These are phyloP conservation scores for Engraulis encrasicolus DNA, from an alignment of 2,113 vertebrate species.

Conservation along the genomic window DNA sequence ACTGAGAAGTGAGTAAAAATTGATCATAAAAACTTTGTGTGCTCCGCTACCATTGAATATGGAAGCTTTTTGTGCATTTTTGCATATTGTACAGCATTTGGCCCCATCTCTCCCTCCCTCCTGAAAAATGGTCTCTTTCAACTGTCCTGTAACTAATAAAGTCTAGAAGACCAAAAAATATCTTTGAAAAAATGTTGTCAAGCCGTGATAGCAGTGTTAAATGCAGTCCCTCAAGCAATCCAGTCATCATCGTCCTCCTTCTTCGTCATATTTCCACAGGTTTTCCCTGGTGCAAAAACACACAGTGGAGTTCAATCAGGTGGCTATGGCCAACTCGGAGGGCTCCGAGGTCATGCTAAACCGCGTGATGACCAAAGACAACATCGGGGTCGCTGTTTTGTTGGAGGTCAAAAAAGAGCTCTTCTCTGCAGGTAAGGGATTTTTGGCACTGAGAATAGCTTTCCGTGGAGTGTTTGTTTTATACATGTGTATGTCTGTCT, in stretches of 20 bases:
- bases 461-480: neutral
- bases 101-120: too few relatives aligned
- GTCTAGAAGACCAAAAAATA: too few relatives aligned
- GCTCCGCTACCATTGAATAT: neutral
- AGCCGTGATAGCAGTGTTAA: too few relatives aligned
- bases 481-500: neutral
- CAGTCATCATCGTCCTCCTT: neutral
- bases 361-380: constrained; percentile 99
- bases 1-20: constrained; percentile 86
- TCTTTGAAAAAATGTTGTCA: too few relatives aligned
- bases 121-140: too few relatives aligned
- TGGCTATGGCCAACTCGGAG: constrained; percentile 98
- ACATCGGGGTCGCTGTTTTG: constrained; percentile 94
- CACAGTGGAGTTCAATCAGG: constrained; percentile 98
- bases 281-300: constrained; percentile 96
- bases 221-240: too few relatives aligned
- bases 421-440: constrained; percentile 84
- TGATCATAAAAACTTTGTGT: neutral
- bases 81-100: too few relatives aligned
- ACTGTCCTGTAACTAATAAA: too few relatives aligned
- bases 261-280: too few relatives aligned
- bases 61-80: neutral
- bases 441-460: neutral
- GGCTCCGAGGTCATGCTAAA: constrained; percentile 98
- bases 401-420: constrained; percentile 92